Conservation (phyloP, 2,888 invertebrate genomes). For the Caenorhabditis wallacei region DNA sequence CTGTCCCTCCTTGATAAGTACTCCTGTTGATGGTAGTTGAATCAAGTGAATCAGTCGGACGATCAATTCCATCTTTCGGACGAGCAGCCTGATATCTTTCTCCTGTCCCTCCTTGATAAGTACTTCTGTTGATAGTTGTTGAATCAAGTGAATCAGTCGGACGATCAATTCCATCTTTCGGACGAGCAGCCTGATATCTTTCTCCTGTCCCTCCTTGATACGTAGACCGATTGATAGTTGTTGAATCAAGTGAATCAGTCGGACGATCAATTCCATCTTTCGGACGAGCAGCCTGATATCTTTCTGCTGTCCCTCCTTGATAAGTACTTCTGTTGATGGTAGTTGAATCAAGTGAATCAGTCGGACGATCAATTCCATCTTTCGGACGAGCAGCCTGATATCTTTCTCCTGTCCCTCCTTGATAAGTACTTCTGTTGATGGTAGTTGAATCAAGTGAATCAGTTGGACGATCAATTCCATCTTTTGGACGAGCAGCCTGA, state of each 20-base stretch:
- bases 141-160: constrained; percentile 46
- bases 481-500: constrained; percentile 49
- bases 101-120: constrained; percentile 55
- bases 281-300: constrained; percentile 44
- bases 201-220: constrained; percentile 58
- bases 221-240: constrained; percentile 48
- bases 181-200: constrained; percentile 39
- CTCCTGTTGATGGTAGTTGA: constrained; percentile 45
- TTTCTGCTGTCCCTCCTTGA: constrained; percentile 56
- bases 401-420: constrained; percentile 56
- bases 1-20: constrained; percentile 52
- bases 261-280: constrained; percentile 54
- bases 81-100: constrained; percentile 42
- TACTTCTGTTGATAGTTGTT: constrained; percentile 44
- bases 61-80: constrained; percentile 48
- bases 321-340: constrained; percentile 56
- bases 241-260: constrained; percentile 41
- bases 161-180: constrained; percentile 49
- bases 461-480: constrained; percentile 41
- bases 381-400: constrained; percentile 50
- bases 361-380: constrained; percentile 47
- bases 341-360: constrained; percentile 38
- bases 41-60: constrained; percentile 42
- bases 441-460: constrained; percentile 48
- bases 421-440: constrained; percentile 57